Percentiles rank a stretch among this genome's conserved stretches.
Evolutionary conservation across 2,797 vertebrate species (phyloP).

Genomic region (Otolemur crassicaudatus): DNA sequence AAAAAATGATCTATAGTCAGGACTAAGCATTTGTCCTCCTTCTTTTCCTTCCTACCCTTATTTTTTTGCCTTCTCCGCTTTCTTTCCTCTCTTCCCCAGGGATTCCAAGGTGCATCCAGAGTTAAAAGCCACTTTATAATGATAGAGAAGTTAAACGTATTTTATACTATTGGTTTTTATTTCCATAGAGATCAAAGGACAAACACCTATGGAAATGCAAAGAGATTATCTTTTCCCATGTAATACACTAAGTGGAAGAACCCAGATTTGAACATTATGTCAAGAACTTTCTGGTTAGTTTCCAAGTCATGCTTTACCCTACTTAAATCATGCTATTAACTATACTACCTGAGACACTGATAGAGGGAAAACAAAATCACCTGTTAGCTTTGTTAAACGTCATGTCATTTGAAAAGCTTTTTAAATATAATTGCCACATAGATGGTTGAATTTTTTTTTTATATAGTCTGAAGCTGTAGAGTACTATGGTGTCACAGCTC

Average conservation of each 20-base stretch:
- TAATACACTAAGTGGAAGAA: background rate
- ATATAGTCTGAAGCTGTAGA: no score
- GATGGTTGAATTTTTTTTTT: background rate
- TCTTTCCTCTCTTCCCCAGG: background rate
- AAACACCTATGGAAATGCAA: background rate
- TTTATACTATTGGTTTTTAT: background rate
- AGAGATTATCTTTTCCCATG: background rate
- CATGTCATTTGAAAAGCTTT: background rate
- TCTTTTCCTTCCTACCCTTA: background rate
- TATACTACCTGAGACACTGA: background rate
- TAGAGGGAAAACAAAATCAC: background rate
- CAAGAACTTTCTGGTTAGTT: background rate
- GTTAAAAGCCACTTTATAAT: background rate
- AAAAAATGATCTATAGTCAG: background rate
- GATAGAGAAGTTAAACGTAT: background rate
- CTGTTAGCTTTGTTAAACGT: conserved; percentile 5
- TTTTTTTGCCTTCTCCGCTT: background rate
- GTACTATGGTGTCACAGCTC: no score
- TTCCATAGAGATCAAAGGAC: background rate
- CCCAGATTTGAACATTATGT: background rate
- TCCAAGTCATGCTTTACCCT: background rate
- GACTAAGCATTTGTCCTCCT: background rate
- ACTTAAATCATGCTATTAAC: background rate
- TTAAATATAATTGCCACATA: background rate
- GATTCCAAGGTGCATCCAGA: background rate